These are phyloP conservation scores for Hippocampus abdominalis DNA, from an alignment of 2,113 vertebrate genomes.

Conservation along the genomic window DNA sequence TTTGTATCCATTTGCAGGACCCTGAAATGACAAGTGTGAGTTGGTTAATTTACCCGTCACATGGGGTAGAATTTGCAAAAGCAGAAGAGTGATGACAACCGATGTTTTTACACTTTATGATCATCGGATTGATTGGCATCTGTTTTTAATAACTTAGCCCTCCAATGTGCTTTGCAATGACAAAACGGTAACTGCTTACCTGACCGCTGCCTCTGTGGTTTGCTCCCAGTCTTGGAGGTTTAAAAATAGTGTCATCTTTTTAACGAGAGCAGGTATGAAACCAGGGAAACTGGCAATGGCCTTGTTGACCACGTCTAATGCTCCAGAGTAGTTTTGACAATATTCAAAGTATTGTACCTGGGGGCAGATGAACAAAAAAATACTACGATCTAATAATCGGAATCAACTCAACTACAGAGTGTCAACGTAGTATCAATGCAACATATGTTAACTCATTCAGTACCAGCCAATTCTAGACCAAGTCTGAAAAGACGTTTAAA, in stretches of 20 bases:
- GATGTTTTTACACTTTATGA: background rate
- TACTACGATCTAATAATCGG: background rate
- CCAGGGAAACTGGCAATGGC: conserved; percentile 82
- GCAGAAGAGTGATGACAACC: background rate
- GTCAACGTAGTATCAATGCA: no score
- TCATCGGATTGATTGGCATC: no score
- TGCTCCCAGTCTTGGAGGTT: conserved; percentile 95
- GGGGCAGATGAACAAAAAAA: conserved; percentile 12
- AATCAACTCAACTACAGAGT: no score
- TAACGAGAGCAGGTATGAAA: conserved; percentile 86
- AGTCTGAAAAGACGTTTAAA: no score
- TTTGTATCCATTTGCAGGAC: conserved; percentile 86
- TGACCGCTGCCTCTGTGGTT: conserved; percentile 82
- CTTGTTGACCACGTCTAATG: conserved; percentile 89
- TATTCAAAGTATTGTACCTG: conserved; percentile 89
- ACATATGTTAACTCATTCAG: no score
- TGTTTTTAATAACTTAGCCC: no score
- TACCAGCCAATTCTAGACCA: no score
- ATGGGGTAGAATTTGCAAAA: conserved; percentile 16
- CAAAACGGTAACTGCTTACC: conserved; percentile 63
- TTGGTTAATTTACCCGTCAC: background rate
- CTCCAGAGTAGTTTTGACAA: conserved; percentile 88
- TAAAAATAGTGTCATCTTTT: conserved; percentile 94
- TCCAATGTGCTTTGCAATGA: background rate
- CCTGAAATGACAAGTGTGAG: conserved; percentile 69